Conservation (phyloP, 1,140 invertebrate species). For the Gryon sp. region DNA sequence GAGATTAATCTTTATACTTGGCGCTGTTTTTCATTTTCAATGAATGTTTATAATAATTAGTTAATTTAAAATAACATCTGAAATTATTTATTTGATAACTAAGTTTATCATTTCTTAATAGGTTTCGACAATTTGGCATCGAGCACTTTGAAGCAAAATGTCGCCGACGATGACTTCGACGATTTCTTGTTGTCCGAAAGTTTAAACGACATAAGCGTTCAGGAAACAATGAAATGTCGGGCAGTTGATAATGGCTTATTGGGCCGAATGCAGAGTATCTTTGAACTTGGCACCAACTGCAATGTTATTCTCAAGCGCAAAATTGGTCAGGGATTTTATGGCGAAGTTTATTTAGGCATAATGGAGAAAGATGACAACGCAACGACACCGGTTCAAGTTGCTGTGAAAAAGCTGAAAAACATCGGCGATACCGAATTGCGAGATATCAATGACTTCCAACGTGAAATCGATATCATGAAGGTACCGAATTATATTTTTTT, state of each 20-base stretch:
- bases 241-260: constrained; percentile 52
- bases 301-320: constrained; percentile 82
- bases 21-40: too few species aligned
- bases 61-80: too few species aligned
- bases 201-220: constrained; percentile 21
- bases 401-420: constrained; percentile 86
- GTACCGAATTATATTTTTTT: constrained; percentile 59
- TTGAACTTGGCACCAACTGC: constrained; percentile 79
- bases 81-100: constrained; percentile 11
- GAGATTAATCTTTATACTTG: too few species aligned
- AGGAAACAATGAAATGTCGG: constrained; percentile 14
- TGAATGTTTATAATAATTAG: too few species aligned
- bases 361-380: constrained; percentile 79
- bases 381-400: constrained; percentile 81
- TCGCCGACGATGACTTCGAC: constrained; percentile 41
- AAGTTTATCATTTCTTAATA: constrained; percentile 6
- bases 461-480: constrained; percentile 90
- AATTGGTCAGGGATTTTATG: constrained; percentile 86
- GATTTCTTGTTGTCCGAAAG: constrained; percentile 35
- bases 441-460: constrained; percentile 83
- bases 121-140: constrained; percentile 8
- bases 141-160: not conserved
- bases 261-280: constrained; percentile 77
- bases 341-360: constrained; percentile 84
- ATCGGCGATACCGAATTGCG: constrained; percentile 75